Percentiles rank a stretch among this genome's conserved stretches.
phyloP scores from a whole-genome alignment of 2,888 invertebrate genomes.

The Smittia aterrima region DNA sequence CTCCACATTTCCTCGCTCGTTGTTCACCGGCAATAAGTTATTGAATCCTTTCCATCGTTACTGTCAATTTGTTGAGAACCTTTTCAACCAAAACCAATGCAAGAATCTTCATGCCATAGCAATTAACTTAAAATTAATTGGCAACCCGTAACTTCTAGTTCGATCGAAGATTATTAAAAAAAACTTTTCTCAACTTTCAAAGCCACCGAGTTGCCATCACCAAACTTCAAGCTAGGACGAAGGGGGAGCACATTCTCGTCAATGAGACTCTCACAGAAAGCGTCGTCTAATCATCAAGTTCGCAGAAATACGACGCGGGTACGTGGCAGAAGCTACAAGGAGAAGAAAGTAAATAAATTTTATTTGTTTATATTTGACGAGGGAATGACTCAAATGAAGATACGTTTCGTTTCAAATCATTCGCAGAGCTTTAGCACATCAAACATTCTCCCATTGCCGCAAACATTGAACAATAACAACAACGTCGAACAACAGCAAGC shows the following conservation, averaged over 20 bases:
- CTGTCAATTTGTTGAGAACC: background rate
- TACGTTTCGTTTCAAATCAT: background rate
- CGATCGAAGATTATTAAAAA: background rate
- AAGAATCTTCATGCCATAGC: background rate
- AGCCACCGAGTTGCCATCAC: conserved; percentile 54
- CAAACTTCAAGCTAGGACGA: conserved; percentile 52
- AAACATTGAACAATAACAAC: conserved; percentile 18
- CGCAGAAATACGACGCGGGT: conserved; percentile 60
- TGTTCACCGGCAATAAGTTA: background rate
- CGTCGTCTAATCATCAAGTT: conserved; percentile 57
- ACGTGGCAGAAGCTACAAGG: conserved; percentile 52
- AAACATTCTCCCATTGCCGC: conserved; percentile 17
- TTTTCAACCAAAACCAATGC: conserved; percentile 25
- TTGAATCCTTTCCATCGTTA: background rate
- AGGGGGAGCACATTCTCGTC: conserved; percentile 58
- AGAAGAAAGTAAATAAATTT: conserved; percentile 49
- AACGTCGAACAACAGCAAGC: background rate
- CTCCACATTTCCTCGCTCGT: background rate
- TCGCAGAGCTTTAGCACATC: conserved; percentile 10
- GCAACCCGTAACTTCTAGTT: background rate
- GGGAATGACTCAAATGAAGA: no score
- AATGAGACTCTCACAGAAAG: conserved; percentile 58
- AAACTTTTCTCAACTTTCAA: conserved; percentile 9
- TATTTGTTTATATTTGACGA: background rate
- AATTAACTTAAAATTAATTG: background rate